These are phyloP conservation scores for Acanthosoma haemorrhoidale DNA, from an alignment of 2,888 invertebrate genomes.

Conservation along the genomic window DNA sequence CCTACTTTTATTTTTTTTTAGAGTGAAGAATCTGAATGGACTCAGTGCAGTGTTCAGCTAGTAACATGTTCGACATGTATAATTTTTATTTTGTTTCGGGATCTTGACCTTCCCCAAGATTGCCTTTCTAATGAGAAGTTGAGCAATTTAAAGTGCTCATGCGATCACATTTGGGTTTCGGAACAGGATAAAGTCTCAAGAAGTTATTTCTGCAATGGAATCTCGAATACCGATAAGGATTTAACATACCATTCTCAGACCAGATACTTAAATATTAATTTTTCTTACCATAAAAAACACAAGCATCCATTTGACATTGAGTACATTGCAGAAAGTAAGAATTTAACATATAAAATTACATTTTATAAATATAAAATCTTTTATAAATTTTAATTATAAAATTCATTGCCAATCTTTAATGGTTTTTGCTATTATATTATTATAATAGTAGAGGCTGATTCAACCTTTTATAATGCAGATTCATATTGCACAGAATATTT, in stretches of 20 bases:
- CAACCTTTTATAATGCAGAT: too few relatives aligned
- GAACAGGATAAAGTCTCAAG: constrained; percentile 59
- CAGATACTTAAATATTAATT: constrained; percentile 50
- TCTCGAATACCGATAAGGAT: constrained; percentile 39
- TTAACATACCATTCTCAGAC: constrained; percentile 57
- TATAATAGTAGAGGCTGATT: too few relatives aligned
- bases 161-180: constrained; percentile 60
- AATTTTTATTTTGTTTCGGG: constrained; percentile 52
- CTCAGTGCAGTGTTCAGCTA: constrained; percentile 52
- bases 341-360: too few relatives aligned
- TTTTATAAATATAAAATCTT: neutral
- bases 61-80: constrained; percentile 67
- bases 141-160: constrained; percentile 47
- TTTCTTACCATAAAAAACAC: constrained; percentile 56
- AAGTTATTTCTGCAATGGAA: constrained; percentile 52
- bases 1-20: neutral
- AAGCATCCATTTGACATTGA: constrained; percentile 59
- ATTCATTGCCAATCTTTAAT: too few relatives aligned
- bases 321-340: constrained; percentile 59
- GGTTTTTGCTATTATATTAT: too few relatives aligned
- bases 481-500: too few relatives aligned
- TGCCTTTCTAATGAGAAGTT: neutral
- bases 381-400: too few relatives aligned
- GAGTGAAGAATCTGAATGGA: neutral
- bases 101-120: constrained; percentile 44